Evolutionary conservation across 2,113 vertebrate species (phyloP), one percentile per base, ranked within the genome.

Genomic region (Ciconia boyciana): DNA sequence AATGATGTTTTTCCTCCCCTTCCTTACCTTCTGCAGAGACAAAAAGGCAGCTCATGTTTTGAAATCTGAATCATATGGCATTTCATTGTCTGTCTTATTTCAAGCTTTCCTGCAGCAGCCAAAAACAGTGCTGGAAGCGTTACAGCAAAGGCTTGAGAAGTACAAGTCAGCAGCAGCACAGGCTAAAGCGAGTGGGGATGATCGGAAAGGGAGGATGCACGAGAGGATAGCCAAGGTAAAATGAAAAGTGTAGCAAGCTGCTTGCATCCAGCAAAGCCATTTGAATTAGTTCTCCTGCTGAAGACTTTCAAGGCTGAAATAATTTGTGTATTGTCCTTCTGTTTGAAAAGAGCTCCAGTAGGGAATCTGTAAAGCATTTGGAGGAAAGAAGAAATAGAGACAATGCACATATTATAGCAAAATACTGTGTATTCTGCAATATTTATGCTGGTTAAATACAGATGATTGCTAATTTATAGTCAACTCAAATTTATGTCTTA

Each of bases 161-260:
- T 99, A 99, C 92, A 97, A 55, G 51, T 98, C 99, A 41, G 99
- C 99, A 13, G 98, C 98, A 21, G 91, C 96, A 89, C 99, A 99
- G 97, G 99, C 99, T 49, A 99, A 98, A 97, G 97, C 98, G 24
- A 96, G 89, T 6, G 99, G 99, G 11, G 98, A 99, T 7, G 98
- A 99, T 17, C 98, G 99, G 80, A 99, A 99, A 94, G 98, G 99
- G 80, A 98, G 99, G 60, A 99, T 99, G 99, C 99, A 99, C 1
- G 99, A 99, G 34, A 99, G 99, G 54, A 99, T 99, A 51, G 99
- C 98, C 90, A 99, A 99, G 99, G 99, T 99, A 90, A 57, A 55
- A 20, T 2, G 2, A 0, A 25, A 25, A 13, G 14, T 3, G 13
- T 13, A 8, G 8, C 12, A 17, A 61, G 39, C 66, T 69, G 48